These are phyloP conservation scores for Cryptotis parvus DNA, from an alignment of 2,113 vertebrate genomes.

Conservation along the genomic window DNA sequence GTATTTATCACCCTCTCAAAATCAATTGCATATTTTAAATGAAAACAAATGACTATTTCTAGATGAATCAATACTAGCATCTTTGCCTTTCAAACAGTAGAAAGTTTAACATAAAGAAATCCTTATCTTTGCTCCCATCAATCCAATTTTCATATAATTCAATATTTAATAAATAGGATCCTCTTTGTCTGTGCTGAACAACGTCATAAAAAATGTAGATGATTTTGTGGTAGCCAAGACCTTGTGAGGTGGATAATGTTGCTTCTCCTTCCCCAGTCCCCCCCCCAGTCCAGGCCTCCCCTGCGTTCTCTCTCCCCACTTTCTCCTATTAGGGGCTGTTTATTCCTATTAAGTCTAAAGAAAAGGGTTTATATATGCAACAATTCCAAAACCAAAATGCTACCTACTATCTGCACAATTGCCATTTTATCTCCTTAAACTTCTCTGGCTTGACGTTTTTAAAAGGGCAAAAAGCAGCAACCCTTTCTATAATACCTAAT, in stretches of 20 bases:
- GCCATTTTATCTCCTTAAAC: slow-evolving; percentile 82
- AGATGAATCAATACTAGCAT: slow-evolving; percentile 84
- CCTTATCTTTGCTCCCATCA: slow-evolving; percentile 84
- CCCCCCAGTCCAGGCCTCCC: slow-evolving; percentile 63
- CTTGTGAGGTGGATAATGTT: slow-evolving; percentile 78
- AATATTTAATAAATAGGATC: slow-evolving; percentile 88
- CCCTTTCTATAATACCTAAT: slow-evolving; percentile 93
- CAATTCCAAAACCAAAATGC: slow-evolving; percentile 81
- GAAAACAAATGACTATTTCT: slow-evolving; percentile 88
- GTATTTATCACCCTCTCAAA: slow-evolving; percentile 88
- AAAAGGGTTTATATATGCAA: slow-evolving; percentile 83
- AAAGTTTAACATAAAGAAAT: slow-evolving; percentile 83
- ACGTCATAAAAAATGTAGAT: slow-evolving; percentile 86
- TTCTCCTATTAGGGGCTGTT: slow-evolving; percentile 69
- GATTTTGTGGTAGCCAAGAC: slow-evolving; percentile 80
- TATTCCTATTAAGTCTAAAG: slow-evolving; percentile 79
- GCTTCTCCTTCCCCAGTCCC: slow-evolving; percentile 75
- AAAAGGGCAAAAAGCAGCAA: slow-evolving; percentile 88
- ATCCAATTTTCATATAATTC: slow-evolving; percentile 87
- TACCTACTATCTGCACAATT: slow-evolving; percentile 76
- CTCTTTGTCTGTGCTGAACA: slow-evolving; percentile 82
- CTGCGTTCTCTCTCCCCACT: not conserved
- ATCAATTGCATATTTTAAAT: slow-evolving; percentile 89
- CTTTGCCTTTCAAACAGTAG: slow-evolving; percentile 83
- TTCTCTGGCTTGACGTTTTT: slow-evolving; percentile 85